Evolutionary conservation across 1,140 invertebrate species (phyloP).

Genomic region (Colletes latitarsis): DNA sequence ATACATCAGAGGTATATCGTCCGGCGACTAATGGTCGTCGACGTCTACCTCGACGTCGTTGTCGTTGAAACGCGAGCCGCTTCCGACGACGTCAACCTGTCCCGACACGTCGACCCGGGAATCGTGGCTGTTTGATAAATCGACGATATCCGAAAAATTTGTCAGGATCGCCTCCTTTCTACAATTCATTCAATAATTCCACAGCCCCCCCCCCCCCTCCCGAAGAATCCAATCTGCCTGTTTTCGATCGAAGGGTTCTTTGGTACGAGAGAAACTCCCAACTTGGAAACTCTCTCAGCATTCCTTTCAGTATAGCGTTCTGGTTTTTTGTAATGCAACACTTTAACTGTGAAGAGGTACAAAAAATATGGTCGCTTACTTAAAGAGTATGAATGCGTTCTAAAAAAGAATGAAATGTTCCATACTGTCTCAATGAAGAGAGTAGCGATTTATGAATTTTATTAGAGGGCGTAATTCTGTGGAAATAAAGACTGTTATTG

Average conservation of each 20-base stretch:
- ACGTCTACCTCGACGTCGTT: constrained; percentile 56
- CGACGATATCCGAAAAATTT: constrained; percentile 76
- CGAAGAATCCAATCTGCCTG: background rate
- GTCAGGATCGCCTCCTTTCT: constrained; percentile 62
- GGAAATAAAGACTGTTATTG: no score
- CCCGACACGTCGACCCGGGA: constrained; percentile 68
- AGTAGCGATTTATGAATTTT: no score
- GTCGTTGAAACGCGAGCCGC: constrained; percentile 54
- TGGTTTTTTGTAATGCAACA: no score
- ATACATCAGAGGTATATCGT: constrained; percentile 69
- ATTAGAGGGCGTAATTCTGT: no score
- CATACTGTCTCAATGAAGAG: no score
- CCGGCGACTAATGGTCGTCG: constrained; percentile 73
- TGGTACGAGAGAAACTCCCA: background rate
- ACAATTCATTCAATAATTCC: constrained; percentile 55
- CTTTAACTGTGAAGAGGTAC: no score
- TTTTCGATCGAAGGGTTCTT: background rate
- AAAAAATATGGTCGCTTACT: no score
- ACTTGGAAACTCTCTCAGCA: no score
- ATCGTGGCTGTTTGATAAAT: constrained; percentile 71
- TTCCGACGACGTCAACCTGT: constrained; percentile 50
- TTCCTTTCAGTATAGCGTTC: no score
- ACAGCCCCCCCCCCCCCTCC: constrained; percentile 17
- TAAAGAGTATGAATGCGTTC: no score
- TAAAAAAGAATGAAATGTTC: no score